These are phyloP conservation scores for Zosterops japonicus DNA, from an alignment of 2,113 vertebrate species.

Conservation along the genomic window DNA sequence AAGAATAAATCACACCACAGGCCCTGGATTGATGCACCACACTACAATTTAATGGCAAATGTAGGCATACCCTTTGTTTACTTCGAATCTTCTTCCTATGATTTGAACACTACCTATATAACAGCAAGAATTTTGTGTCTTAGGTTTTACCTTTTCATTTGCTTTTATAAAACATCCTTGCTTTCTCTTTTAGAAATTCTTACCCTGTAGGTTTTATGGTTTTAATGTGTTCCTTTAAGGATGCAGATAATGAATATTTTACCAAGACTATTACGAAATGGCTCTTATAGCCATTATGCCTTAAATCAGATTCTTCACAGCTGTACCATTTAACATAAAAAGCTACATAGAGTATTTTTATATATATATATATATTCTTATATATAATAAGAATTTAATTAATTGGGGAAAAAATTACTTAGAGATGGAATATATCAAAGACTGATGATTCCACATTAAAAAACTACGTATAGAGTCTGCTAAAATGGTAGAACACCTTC, in stretches of 20 bases:
- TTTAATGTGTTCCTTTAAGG: neutral
- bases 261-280: neutral
- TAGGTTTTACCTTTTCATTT: neutral
- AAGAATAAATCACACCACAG: neutral
- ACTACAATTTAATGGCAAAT: neutral
- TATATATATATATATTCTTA: neutral
- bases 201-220: neutral
- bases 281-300: neutral
- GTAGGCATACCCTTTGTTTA: neutral
- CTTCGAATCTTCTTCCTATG: neutral
- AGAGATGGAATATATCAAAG: constrained; percentile 17
- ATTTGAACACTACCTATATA: neutral
- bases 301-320: neutral
- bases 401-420: neutral
- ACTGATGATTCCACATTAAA: neutral
- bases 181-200: neutral
- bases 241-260: neutral
- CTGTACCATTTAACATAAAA: neutral
- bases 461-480: constrained; percentile 1
- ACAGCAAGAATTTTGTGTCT: neutral
- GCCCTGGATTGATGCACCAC: neutral
- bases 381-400: neutral
- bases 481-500: constrained; percentile 19
- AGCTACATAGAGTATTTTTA: neutral
- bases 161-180: neutral